Percentiles rank a stretch among this genome's conserved stretches.
Conservation (phyloP, 2,113 vertebrate species). For the Fulmarus glacialis region DNA sequence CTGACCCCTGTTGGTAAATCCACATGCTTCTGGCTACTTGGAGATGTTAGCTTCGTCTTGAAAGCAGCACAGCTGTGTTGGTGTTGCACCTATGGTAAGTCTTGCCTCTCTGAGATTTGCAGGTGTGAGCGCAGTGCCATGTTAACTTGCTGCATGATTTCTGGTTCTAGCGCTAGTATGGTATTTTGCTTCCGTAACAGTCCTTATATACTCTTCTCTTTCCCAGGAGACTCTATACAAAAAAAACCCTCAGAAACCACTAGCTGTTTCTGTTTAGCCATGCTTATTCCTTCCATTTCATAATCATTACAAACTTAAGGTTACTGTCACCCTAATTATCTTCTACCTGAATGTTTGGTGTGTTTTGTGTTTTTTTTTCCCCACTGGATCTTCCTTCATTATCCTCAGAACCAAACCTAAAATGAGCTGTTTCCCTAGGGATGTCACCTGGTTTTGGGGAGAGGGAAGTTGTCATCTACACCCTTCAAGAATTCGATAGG, state of each 20-base stretch:
- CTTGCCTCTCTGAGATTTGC: neutral
- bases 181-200: neutral
- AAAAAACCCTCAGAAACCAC: neutral
- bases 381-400: neutral
- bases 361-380: neutral
- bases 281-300: neutral
- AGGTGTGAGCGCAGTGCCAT: neutral
- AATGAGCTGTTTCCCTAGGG: neutral
- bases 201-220: neutral
- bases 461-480: neutral
- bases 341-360: neutral
- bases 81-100: neutral
- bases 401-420: neutral
- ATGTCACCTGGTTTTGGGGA: neutral
- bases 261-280: neutral
- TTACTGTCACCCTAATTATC: neutral
- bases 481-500: rapidly evolving
- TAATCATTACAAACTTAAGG: neutral
- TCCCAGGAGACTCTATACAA: neutral
- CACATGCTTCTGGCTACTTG: neutral
- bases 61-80: neutral
- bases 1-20: neutral
- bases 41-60: neutral
- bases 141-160: neutral
- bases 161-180: neutral